Percentiles rank a stretch among this genome's conserved stretches.
phyloP scores from a whole-genome alignment of 1,140 invertebrate genomes.

The Pseudomyrmex flavicornis region DNA sequence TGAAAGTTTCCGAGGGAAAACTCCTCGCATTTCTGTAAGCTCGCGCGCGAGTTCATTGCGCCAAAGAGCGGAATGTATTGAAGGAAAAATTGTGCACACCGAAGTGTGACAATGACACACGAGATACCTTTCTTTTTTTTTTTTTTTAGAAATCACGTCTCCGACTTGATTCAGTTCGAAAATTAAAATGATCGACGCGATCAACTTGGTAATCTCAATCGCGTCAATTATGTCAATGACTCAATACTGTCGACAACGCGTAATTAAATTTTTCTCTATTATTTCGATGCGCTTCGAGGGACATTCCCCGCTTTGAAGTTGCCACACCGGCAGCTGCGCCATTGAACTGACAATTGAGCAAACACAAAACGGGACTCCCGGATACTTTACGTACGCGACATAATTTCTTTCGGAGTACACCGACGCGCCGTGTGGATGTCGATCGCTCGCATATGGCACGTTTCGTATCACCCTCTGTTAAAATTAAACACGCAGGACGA shows the following conservation, averaged over 20 bases:
- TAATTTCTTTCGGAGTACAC: conserved; percentile 17
- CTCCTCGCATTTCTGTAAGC: neutral
- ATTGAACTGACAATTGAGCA: conserved; percentile 38
- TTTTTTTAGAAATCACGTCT: neutral
- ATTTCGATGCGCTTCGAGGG: neutral
- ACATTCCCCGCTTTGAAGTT: neutral
- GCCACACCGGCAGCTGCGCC: conserved; percentile 30
- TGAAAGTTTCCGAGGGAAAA: conserved; percentile 47
- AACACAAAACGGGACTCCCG: conserved; percentile 31
- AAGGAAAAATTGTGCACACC: neutral
- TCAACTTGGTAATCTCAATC: conserved; percentile 12
- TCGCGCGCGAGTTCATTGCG: neutral
- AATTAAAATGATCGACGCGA: neutral
- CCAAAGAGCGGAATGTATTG: neutral
- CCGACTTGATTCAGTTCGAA: neutral
- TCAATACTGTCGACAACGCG: neutral
- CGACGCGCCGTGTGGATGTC: neutral
- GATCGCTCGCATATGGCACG: conserved; percentile 41
- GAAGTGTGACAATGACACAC: neutral
- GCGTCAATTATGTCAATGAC: neutral
- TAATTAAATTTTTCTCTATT: conserved; percentile 35
- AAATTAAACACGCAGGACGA: neutral
- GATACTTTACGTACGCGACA: conserved; percentile 38
- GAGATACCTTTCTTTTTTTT: neutral
- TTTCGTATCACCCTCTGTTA: neutral